phyloP scores from a whole-genome alignment of 2,888 invertebrate species.

The Homarus gammarus region DNA sequence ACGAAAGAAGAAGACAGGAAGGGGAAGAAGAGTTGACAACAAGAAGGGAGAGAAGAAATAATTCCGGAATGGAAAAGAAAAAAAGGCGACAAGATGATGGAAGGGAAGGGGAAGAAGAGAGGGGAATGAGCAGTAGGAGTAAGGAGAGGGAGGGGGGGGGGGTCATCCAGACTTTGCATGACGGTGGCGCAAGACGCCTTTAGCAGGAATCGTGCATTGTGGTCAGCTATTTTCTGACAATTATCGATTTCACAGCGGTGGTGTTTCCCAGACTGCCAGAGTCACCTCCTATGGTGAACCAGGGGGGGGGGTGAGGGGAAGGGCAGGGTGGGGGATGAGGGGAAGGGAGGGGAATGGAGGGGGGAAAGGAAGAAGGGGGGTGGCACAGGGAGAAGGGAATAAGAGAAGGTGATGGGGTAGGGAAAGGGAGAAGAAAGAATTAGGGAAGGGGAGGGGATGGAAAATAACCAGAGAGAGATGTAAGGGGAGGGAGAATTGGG shows the following conservation, averaged over 20 bases:
- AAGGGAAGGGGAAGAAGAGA: background rate
- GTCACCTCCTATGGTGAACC: background rate
- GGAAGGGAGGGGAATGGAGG: background rate
- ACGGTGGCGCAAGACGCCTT: background rate
- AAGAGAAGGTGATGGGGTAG: background rate
- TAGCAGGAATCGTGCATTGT: conserved; percentile 23
- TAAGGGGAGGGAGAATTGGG: background rate
- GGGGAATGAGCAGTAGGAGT: background rate
- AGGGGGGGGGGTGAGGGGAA: background rate
- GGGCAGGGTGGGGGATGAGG: background rate
- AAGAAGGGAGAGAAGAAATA: background rate
- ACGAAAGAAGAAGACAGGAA: background rate
- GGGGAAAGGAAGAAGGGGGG: background rate
- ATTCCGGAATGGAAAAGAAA: background rate
- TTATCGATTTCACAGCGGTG: conserved; percentile 56
- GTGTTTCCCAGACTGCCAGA: conserved; percentile 13
- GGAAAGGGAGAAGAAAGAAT: background rate
- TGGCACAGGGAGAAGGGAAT: background rate
- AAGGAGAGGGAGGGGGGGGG: background rate
- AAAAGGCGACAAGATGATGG: background rate
- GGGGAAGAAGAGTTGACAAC: background rate
- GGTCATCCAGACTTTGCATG: conserved; percentile 9
- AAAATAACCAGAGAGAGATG: background rate
- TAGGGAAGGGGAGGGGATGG: background rate
- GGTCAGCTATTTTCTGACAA: conserved; percentile 36